Base-by-base conservation (phyloP, 2,888 invertebrate species). In the Venustoraphidia nigricollis region DNA sequence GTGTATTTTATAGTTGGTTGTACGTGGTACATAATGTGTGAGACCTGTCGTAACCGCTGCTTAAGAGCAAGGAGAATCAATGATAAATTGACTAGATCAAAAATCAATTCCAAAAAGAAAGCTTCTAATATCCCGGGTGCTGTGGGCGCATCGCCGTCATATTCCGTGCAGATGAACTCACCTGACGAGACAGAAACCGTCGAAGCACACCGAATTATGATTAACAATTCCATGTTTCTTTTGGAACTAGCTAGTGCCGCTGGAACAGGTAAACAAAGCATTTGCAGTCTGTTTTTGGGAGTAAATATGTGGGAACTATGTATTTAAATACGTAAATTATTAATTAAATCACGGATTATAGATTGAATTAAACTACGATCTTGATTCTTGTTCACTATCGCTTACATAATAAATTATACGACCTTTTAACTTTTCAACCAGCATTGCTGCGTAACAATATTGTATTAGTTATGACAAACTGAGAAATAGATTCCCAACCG, bases 11-110 rank as follows among this genome's bases (percentile, higher is more conserved):
- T 60, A 71, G 75, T 70, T 43, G 76, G 76, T 40, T 82, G 82
- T 53, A 81, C 89, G 11, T 93, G 93, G 89, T 96, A 95, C 65
- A 75, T 95, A 34, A 81, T 91, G 62, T 97, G 97, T 67, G 91
- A 93, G 61, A 73, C 75, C 41, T 97, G 97, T 62, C 81, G 92
- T 9, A 88, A 90, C 46, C 86, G 84, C 58, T 85, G 74, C 63
- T 68, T 74, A 55, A 75, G 60, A 58, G 60, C 50, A 57, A 68
- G 56, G 61, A 65, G 58, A 54, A 52, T 9, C 8, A 41, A 39
- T 9, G 58, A 58, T 34, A 41, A 49, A 34, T 13, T 11, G 11
- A 27, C 35, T 14, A 57, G 60, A 56, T 44, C 70, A 57, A 54
- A 67, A 54, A 64, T 64, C 57, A 58, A 62, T 57, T 14, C 51